Evolutionary conservation across 1,140 invertebrate species (phyloP).

Genomic region (Archivesica marissinica): DNA sequence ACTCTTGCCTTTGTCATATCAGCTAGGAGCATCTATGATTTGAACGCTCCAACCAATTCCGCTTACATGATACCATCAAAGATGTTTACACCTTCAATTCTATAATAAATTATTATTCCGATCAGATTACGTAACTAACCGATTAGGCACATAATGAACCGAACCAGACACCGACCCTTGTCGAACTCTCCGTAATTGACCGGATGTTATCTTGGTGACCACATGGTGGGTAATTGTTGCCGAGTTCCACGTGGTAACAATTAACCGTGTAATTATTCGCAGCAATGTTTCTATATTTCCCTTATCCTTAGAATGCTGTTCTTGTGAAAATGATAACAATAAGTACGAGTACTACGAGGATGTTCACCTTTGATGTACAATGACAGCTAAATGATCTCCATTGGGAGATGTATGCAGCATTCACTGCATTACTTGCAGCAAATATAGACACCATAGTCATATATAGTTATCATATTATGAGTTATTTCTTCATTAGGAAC

Average conservation of each 20-base stretch:
- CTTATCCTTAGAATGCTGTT: too few relatives aligned
- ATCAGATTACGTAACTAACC: slow-evolving; percentile 27
- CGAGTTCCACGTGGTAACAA: not conserved
- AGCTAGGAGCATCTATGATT: slow-evolving; percentile 19
- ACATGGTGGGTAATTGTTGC: slow-evolving; percentile 24
- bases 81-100: slow-evolving; percentile 2
- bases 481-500: too few relatives aligned
- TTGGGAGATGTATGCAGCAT: too few relatives aligned
- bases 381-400: too few relatives aligned
- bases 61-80: slow-evolving; percentile 17
- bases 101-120: not conserved
- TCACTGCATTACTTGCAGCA: too few relatives aligned
- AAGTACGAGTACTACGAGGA: too few relatives aligned
- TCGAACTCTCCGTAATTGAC: slow-evolving; percentile 3
- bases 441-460: too few relatives aligned
- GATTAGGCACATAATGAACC: slow-evolving; percentile 18
- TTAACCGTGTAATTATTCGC: not conserved
- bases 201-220: slow-evolving; percentile 37
- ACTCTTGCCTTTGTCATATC: not conserved
- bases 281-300: not conserved
- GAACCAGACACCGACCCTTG: slow-evolving; percentile 2
- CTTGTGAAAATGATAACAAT: too few relatives aligned
- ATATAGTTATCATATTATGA: too few relatives aligned
- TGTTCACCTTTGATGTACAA: too few relatives aligned
- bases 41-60: not conserved